Percentiles rank a stretch among this genome's conserved stretches.
These are phyloP conservation scores for Ruditapes philippinarum DNA, from an alignment of 1,140 invertebrate species.

Conservation along the genomic window DNA sequence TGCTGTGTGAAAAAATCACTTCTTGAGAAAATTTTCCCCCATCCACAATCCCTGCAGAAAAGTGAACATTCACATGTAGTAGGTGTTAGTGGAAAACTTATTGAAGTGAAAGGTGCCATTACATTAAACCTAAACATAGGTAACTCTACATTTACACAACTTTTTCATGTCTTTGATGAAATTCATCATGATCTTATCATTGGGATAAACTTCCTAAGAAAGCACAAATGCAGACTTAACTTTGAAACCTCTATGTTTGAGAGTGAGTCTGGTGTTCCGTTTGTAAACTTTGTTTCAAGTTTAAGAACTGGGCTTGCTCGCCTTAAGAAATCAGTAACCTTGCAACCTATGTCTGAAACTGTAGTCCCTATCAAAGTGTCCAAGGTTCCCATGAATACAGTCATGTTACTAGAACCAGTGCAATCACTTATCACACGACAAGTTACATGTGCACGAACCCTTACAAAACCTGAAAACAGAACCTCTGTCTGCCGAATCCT, in stretches of 20 bases:
- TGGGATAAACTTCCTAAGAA: conserved; percentile 2
- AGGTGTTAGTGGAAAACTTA: conserved; percentile 6
- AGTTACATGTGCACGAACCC: background rate
- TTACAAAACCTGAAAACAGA: background rate
- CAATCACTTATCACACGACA: background rate
- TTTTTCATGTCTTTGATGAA: conserved; percentile 41
- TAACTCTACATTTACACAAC: background rate
- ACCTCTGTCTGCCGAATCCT: background rate
- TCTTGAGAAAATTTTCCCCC: background rate
- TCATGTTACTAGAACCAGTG: background rate
- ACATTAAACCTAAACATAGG: conserved; percentile 11
- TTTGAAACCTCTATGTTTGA: background rate
- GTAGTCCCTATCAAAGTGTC: conserved; percentile 22
- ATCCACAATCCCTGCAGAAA: background rate
- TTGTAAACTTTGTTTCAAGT: background rate
- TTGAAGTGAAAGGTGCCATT: conserved; percentile 8
- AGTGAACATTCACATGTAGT: conserved; percentile 7
- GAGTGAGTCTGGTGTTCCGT: too few species aligned
- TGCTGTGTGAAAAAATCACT: conserved; percentile 7
- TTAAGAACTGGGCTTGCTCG: background rate
- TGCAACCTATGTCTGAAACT: background rate
- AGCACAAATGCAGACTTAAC: conserved; percentile 22
- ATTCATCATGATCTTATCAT: conserved; percentile 21
- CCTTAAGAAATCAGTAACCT: background rate
- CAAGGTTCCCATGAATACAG: background rate